Evolutionary conservation across 92 coral and sea anemone species (phyloP).

Genomic region (Muricea muricata): DNA sequence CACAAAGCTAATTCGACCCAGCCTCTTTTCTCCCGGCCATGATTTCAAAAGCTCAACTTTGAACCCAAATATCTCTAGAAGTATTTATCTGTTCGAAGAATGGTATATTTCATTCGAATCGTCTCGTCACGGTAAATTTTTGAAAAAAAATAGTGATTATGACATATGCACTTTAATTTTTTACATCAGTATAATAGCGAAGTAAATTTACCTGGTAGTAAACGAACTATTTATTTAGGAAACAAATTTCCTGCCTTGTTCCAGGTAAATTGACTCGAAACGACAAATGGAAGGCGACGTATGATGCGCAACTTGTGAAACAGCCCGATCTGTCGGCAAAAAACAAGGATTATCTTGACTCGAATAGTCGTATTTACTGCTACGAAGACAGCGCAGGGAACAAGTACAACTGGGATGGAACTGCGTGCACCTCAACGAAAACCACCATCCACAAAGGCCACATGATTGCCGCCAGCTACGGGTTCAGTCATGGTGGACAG

Average conservation of each 20-base stretch:
- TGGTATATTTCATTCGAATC: no score
- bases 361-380: background rate
- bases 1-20: no score
- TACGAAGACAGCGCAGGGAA: background rate
- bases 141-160: no score
- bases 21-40: no score
- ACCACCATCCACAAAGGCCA: background rate
- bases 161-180: no score
- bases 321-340: background rate
- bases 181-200: no score
- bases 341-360: background rate
- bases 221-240: no score
- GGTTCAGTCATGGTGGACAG: background rate
- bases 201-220: no score
- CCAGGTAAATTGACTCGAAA: background rate
- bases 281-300: background rate
- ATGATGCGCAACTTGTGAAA: background rate
- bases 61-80: no score
- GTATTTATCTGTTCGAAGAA: no score
- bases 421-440: background rate
- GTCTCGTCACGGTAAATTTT: no score
- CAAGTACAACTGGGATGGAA: background rate
- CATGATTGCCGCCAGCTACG: background rate
- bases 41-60: no score
- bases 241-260: background rate